A percentile compares a stretch with the other conserved stretches of the same genome.
phyloP scores from a whole-genome alignment of 2,888 invertebrate genomes.

The Chelonus formosanus region DNA sequence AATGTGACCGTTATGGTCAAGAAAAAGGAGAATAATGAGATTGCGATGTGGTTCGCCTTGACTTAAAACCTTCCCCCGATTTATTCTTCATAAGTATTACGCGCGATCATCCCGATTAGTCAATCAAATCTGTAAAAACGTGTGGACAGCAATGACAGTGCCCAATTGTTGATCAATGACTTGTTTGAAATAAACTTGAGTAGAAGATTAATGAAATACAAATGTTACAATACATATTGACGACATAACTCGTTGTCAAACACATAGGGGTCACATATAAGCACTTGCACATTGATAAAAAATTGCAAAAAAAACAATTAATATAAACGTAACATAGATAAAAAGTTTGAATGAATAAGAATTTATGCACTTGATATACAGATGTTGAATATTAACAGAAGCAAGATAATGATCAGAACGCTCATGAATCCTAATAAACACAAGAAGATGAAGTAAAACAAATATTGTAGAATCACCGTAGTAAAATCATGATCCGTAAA shows the following conservation, averaged over 20 bases:
- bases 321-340: too few relatives aligned
- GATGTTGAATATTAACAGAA: too few relatives aligned
- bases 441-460: conserved; percentile 11
- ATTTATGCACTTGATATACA: too few relatives aligned
- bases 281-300: too few relatives aligned
- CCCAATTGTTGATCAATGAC: background rate
- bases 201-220: too few relatives aligned
- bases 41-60: conserved; percentile 57
- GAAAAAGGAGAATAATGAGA: conserved; percentile 27
- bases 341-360: too few relatives aligned
- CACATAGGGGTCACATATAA: too few relatives aligned
- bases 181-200: too few relatives aligned
- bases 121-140: background rate
- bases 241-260: too few relatives aligned
- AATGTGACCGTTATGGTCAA: conserved; percentile 20
- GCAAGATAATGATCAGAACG: too few relatives aligned
- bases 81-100: conserved; percentile 38
- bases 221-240: too few relatives aligned
- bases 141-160: conserved; percentile 5
- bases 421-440: background rate
- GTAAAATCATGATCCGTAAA: background rate
- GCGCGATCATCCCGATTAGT: conserved; percentile 2
- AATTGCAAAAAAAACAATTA: too few relatives aligned
- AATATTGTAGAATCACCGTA: conserved; percentile 7
- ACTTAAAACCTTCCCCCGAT: conserved; percentile 46